A percentile compares a stretch with the other conserved stretches of the same genome.
phyloP scores from a whole-genome alignment of 2,888 invertebrate species.

The Trilocha varians region DNA sequence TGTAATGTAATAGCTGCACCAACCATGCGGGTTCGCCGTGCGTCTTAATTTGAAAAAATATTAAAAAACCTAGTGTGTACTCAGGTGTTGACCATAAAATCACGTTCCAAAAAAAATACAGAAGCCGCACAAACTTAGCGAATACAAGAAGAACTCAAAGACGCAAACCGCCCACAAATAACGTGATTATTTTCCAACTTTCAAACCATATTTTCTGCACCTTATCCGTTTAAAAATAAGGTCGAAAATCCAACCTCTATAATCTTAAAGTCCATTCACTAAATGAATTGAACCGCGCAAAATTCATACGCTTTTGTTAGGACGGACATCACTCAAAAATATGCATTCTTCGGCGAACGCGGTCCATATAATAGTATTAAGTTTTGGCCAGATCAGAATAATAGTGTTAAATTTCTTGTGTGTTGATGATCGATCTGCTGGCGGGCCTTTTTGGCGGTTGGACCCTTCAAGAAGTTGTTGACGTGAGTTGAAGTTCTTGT shows the following conservation, averaged over 20 bases:
- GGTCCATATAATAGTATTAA: constrained; percentile 54
- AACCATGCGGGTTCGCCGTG: background rate
- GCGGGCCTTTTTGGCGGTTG: constrained; percentile 37
- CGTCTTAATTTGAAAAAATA: background rate
- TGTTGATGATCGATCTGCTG: constrained; percentile 62
- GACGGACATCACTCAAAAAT: constrained; percentile 47
- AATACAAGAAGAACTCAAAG: constrained; percentile 27
- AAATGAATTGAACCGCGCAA: constrained; percentile 59
- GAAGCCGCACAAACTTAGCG: constrained; percentile 2
- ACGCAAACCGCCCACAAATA: constrained; percentile 42
- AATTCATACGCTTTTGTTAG: constrained; percentile 60
- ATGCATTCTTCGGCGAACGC: constrained; percentile 34
- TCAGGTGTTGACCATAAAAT: background rate
- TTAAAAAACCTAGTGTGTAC: background rate
- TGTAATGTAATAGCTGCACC: background rate
- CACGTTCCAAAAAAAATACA: background rate
- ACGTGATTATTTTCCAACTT: constrained; percentile 51
- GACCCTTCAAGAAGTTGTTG: too few relatives aligned
- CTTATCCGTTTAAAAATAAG: background rate
- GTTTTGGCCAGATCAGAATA: constrained; percentile 49
- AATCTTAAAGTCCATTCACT: constrained; percentile 27
- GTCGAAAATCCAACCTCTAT: background rate
- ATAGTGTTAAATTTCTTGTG: constrained; percentile 67
- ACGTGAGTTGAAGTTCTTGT: too few relatives aligned
- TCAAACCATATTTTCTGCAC: background rate